Evolutionary conservation across 2,113 vertebrate species (phyloP).

Genomic region (Oncorhynchus keta): DNA sequence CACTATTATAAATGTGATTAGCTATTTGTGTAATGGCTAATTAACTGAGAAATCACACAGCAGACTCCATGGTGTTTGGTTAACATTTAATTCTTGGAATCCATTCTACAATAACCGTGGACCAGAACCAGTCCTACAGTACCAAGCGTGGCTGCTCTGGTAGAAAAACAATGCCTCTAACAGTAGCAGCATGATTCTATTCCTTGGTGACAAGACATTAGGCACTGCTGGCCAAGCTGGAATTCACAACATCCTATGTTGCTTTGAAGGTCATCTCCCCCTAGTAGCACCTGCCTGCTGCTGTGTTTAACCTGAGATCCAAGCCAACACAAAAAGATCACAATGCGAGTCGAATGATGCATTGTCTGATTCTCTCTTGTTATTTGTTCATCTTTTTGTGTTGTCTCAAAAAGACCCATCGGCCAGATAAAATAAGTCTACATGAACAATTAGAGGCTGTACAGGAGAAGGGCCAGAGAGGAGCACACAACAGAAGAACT

Average conservation of each 20-base stretch:
- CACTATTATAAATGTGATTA: slow-evolving; percentile 37
- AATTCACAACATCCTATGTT: neutral
- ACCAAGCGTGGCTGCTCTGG: neutral
- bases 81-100: no score
- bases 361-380: neutral
- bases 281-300: no score
- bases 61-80: slow-evolving; percentile 5
- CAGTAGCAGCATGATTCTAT: neutral
- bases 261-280: neutral
- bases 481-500: slow-evolving; percentile 38
- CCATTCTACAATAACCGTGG: no score
- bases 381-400: neutral
- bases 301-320: no score
- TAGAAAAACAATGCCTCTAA: no score
- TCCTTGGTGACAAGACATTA: neutral
- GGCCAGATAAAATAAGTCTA: neutral
- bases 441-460: slow-evolving; percentile 35
- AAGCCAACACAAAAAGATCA: no score
- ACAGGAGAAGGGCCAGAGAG: slow-evolving; percentile 32
- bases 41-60: slow-evolving; percentile 49
- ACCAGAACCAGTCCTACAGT: slow-evolving; percentile 22
- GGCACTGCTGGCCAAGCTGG: neutral
- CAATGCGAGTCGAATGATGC: neutral
- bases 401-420: no score
- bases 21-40: slow-evolving; percentile 49